phyloP scores from a whole-genome alignment of 2,113 vertebrate species.

The Scolopax mira region DNA sequence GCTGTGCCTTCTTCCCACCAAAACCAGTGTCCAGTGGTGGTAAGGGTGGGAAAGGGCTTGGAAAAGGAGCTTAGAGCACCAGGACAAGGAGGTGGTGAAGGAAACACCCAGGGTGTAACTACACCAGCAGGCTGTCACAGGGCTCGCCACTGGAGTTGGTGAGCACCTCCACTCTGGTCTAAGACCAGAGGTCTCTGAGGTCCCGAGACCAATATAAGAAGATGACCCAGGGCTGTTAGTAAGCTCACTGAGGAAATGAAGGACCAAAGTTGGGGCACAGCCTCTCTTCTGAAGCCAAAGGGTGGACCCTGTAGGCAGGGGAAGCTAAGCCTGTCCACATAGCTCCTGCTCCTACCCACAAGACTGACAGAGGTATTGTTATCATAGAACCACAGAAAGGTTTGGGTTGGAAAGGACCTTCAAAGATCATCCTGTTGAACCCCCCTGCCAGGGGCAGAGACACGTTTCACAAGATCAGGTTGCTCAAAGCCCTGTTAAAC shows the following conservation, averaged over 20 bases:
- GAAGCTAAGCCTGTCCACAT: accelerated
- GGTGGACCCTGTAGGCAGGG: accelerated
- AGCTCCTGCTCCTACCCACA: background rate
- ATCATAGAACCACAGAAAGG: background rate
- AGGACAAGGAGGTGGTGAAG: background rate
- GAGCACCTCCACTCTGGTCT: background rate
- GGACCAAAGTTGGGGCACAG: background rate
- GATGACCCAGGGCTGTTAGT: background rate
- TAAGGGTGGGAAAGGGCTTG: background rate
- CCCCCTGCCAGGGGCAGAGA: background rate
- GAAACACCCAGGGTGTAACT: background rate
- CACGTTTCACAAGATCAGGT: background rate
- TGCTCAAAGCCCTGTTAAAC: background rate
- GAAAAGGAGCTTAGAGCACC: background rate
- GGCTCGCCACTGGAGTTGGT: background rate
- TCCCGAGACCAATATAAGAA: background rate
- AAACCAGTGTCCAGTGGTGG: background rate
- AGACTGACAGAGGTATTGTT: accelerated
- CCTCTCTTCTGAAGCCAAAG: background rate
- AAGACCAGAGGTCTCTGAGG: background rate
- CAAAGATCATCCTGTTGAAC: background rate
- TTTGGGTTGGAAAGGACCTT: background rate
- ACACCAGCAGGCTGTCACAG: background rate
- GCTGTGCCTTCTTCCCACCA: background rate
- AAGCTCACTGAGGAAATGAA: background rate